Evolutionary conservation across 2,888 invertebrate species (phyloP), one percentile per base, ranked within the genome.

Genomic region (Eupeodes luniger): DNA sequence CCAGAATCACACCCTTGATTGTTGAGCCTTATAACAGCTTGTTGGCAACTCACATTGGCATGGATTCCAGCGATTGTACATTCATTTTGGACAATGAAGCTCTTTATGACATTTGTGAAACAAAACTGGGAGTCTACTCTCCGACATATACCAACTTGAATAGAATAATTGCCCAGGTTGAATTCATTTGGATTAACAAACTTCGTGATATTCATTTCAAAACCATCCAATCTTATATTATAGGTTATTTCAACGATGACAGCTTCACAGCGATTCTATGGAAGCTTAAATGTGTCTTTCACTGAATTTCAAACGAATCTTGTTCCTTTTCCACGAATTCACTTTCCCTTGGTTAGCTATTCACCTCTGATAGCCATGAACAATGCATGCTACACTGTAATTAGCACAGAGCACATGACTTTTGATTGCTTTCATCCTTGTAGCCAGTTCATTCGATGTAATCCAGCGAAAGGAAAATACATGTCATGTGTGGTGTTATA

Each of bases 101-200:
- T 0, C 93, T 96, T 7, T 96, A 96, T 91, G 96, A 96, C 90
- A 97, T 98, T 90, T 96, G 97, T 91, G 95, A 95, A 4, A 95
- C 96, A 90, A 95, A 95, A 90, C 94, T 98, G 85, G 96, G 96
- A 90, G 96, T 97, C 5, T 95, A 96, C 5, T 94, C 96, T 62
- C 98, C 98, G 11, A 97, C 97, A 0, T 98, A 98, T 91, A 97
- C 97, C 1, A 98, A 98, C 93, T 94, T 98, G 47, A 98, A 98
- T 92, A 95, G 98, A 77, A 90, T 93, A 16, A 95, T 96, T 92
- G 91, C 91, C 0, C 92, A 92, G 81, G 90, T 90, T 16, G 16
- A 57, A 12, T n/a, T 62, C 6, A 40, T 40, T 40, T 3, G 6
- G 9, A 40, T 40, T 40, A 40, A 40, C 27, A 27, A 27, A 27